These are phyloP conservation scores for Drosophila tanythrix DNA, from an alignment of 2,888 invertebrate species.

Conservation along the genomic window DNA sequence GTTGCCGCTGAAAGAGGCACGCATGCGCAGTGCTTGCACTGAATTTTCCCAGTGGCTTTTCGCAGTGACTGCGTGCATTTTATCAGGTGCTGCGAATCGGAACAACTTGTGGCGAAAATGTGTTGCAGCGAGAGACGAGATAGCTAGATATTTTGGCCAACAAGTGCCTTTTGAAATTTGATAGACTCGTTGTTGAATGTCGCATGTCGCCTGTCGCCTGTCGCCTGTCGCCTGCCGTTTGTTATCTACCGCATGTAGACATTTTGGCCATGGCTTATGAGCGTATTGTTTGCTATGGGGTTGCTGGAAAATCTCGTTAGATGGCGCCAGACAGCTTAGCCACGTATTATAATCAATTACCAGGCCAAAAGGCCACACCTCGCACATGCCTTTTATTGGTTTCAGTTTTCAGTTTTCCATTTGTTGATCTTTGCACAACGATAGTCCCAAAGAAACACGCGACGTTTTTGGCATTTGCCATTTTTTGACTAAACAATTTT, in stretches of 20 bases:
- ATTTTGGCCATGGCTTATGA: conserved; percentile 56
- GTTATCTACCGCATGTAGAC: conserved; percentile 52
- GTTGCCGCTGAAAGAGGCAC: conserved; percentile 51
- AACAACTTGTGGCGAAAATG: conserved; percentile 46
- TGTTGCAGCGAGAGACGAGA: conserved; percentile 20
- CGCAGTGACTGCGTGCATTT: conserved; percentile 48
- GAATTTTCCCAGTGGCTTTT: conserved; percentile 32
- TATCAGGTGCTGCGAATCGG: conserved; percentile 60
- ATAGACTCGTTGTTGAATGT: conserved; percentile 61
- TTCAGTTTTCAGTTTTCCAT: conserved; percentile 49
- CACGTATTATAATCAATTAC: conserved; percentile 69
- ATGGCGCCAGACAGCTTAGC: conserved; percentile 69
- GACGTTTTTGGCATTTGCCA: conserved; percentile 70
- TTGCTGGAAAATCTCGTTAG: conserved; percentile 39
- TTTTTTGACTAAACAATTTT: conserved; percentile 48
- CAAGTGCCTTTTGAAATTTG: conserved; percentile 74
- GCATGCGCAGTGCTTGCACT: conserved; percentile 49
- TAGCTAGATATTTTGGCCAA: conserved; percentile 33
- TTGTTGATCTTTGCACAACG: conserved; percentile 59
- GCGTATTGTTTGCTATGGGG: conserved; percentile 18
- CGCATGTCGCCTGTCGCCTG: conserved; percentile 36
- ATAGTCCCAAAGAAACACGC: conserved; percentile 68
- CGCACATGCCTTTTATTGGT: conserved; percentile 65
- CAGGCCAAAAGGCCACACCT: conserved; percentile 65
- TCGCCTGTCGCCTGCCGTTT: conserved; percentile 21